Evolutionary conservation across 2,113 vertebrate species (phyloP).

Genomic region (Pungitius pungitius): DNA sequence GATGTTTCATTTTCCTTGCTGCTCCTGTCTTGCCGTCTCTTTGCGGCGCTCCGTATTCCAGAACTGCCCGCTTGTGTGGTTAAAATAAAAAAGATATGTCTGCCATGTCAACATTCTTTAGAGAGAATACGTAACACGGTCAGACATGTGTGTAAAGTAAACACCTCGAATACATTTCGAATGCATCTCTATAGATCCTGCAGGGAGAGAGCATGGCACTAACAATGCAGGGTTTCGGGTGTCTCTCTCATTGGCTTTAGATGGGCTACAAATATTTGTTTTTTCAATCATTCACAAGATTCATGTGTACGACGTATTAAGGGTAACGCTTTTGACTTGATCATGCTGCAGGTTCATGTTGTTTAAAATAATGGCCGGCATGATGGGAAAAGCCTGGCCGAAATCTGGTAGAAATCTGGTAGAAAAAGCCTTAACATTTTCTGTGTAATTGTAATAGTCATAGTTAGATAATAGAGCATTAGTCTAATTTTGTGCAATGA

Average conservation of each 20-base stretch:
- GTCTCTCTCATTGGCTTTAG: background rate
- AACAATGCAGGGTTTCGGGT: background rate
- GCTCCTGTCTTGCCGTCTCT: constrained; percentile 18
- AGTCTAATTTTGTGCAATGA: background rate
- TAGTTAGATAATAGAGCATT: background rate
- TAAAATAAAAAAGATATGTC: constrained; percentile 20
- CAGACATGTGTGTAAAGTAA: constrained; percentile 22
- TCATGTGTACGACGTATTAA: too few relatives aligned
- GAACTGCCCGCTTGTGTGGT: constrained; percentile 14
- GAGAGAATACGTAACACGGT: constrained; percentile 17
- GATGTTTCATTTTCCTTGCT: constrained; percentile 58
- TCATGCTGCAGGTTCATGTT: too few relatives aligned
- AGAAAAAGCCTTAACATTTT: too few relatives aligned
- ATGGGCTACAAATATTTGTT: background rate
- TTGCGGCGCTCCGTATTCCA: constrained; percentile 16
- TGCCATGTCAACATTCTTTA: constrained; percentile 33
- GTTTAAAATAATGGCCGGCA: too few relatives aligned
- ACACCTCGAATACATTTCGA: constrained; percentile 21
- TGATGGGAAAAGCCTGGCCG: too few relatives aligned
- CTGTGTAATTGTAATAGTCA: background rate
- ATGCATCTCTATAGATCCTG: constrained; percentile 17
- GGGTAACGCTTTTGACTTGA: too few relatives aligned
- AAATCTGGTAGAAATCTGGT: too few relatives aligned
- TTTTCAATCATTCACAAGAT: background rate
- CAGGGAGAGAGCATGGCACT: background rate